Base-by-base conservation (phyloP, 1,140 invertebrate genomes). In the Pachyrhynchus sulphureomaculatus region DNA sequence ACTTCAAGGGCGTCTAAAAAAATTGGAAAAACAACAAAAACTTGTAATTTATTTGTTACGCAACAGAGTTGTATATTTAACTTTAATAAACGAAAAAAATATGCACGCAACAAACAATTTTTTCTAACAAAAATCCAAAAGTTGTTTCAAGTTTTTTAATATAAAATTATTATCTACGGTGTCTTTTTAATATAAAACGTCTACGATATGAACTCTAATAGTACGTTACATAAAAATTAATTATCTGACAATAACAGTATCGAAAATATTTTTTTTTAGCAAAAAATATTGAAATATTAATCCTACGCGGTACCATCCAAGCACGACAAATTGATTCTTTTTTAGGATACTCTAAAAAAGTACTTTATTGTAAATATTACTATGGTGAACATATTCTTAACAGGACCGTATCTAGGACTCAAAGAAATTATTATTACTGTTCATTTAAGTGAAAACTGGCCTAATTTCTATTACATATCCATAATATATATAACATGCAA, bases 11-110 rank as follows among this genome's bases (percentile, higher is more conserved):
- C 47, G 48, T 17, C 24, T 32, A 17, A 60, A 60, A 59, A 59
- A 60, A 52, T 33, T 32, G 26, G 13, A 53, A 60, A 60, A 48
- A 29, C 18, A 33, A 60, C 36, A 60, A 60, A 60, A 60, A 60
- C 47, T 24, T 10, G 47, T 52, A 60, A 52, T 52, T 60, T 53
- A 53, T 60, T 60, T 33, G 39, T 60, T 51, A 53, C 57, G 57
- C 47, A 53, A 52, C 57, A 34, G 44, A 59, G 24, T 34, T 18
- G 57, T 26, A 52, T 60, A 52, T 51, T 52, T 34, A 52, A 52
- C 52, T 60, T 60, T 52, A 52, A 42, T 51, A 42, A 33, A 51
- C 23, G 23, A 52, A 60, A 60, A 26, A 60, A 52, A 51, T 59
- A 18, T 41, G 47, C 44, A 60, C 57, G 57, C 57, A 52, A 52